phyloP scores from a whole-genome alignment of 1,140 invertebrate genomes.

The Wiebesia pumilae region DNA sequence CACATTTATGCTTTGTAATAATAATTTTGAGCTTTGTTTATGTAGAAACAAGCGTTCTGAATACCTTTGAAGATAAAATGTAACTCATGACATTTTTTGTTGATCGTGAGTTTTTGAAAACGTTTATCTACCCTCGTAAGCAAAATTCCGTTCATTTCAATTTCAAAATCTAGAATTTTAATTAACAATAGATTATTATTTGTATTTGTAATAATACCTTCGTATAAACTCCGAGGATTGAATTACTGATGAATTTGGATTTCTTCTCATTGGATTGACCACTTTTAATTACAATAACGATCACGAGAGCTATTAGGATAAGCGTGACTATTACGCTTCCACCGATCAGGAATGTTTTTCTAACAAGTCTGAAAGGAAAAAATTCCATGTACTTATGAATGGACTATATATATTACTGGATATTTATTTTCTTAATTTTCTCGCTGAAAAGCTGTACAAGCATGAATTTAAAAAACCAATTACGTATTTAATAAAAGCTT shows the following conservation, averaged over 20 bases:
- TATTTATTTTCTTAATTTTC: neutral
- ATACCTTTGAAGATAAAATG: neutral
- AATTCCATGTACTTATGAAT: neutral
- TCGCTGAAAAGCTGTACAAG: neutral
- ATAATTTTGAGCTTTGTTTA: too few relatives aligned
- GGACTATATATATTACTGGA: neutral
- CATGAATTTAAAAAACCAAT: neutral
- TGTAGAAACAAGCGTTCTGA: neutral
- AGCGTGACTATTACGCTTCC: conserved; percentile 48
- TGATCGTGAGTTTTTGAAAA: neutral
- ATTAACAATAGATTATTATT: neutral
- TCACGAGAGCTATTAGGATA: conserved; percentile 52
- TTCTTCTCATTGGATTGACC: neutral
- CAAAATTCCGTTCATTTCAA: neutral
- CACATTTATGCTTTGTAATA: neutral
- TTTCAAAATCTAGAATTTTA: neutral
- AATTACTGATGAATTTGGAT: conserved; percentile 42
- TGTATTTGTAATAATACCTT: conserved; percentile 57
- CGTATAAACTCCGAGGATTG: conserved; percentile 52
- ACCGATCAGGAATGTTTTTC: conserved; percentile 32
- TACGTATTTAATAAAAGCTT: too few relatives aligned
- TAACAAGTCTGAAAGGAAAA: conserved; percentile 17
- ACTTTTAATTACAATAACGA: conserved; percentile 47
- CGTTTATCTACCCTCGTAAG: neutral
- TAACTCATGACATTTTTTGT: neutral